Base-by-base conservation (phyloP, 1,140 invertebrate species). In the Rhyacophila brunnea region DNA sequence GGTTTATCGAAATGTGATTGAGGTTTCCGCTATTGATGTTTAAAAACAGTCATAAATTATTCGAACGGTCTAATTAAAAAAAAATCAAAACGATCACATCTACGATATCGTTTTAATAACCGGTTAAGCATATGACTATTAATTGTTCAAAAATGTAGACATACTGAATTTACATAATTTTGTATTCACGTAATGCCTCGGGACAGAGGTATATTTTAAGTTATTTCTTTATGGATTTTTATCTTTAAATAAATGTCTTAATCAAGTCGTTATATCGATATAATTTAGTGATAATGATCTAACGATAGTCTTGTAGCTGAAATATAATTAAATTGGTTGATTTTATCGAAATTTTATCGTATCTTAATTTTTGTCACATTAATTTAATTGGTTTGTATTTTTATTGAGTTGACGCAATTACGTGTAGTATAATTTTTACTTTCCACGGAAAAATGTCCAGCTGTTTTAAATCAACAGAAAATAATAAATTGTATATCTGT, bases 241-340 rank as follows among this genome's bases (percentile, higher is more conserved):
- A 49, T 49, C 47, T 49, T 13, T 5, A 34, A 49, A 49, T 49
- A 49, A 32, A 49, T 49, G 47, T 49, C 47, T 49, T 49, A 49
- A 49, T 49, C 47, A 49, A 46, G 13, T 13, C 23, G 17, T n/a
- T 5, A n/a, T 10, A 13, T 23, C 32, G 9, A 23, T 49, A 11
- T 34, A 9, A 49, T 34, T 2, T 11, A 9, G 13, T 23, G 19
- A 35, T 32, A 49, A 49, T 23, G 44, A 32, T 35, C 19, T 23
- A 17, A 6, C 23, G 23, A 49, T 49, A 49, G 28, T 19, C 17
- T 7, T 46, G 13, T 14, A 19, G 4, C 5, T 46, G 18, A 46
- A 17, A 44, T 44, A 44, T 9, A 11, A 40, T 40, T 13, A 40
- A 35, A 40, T 40, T 40, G 3, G 38, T 40, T 15, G 11, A 40